Conservation (phyloP, 2,888 invertebrate genomes). For the Hirtodrosophila cameraria region DNA sequence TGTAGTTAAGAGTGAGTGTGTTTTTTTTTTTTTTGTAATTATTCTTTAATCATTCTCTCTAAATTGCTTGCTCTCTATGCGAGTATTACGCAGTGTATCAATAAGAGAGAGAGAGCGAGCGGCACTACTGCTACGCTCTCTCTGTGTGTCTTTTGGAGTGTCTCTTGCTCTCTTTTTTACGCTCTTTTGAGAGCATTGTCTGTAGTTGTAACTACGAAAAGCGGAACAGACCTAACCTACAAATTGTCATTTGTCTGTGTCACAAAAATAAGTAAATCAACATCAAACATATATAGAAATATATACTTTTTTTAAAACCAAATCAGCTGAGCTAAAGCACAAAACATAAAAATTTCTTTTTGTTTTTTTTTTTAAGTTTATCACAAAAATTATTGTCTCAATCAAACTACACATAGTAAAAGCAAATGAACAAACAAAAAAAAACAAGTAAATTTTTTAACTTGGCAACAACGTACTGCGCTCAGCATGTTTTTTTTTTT, state of each 20-base stretch:
- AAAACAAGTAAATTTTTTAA: not conserved
- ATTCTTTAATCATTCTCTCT: no score
- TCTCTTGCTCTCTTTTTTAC: constrained; percentile 25
- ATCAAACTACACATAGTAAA: constrained; percentile 55
- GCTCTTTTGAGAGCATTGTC: constrained; percentile 28
- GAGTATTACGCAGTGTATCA: constrained; percentile 4
- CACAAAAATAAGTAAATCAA: constrained; percentile 54
- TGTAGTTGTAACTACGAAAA: constrained; percentile 55
- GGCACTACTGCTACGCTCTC: constrained; percentile 47
- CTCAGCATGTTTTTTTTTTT: constrained; percentile 55
- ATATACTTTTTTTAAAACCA: constrained; percentile 50
- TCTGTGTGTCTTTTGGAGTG: constrained; percentile 29
- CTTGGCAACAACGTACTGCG: constrained; percentile 51
- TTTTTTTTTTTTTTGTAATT: constrained; percentile 5
- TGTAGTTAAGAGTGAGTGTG: constrained; percentile 50
- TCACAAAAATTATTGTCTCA: constrained; percentile 24
- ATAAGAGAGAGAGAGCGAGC: constrained; percentile 23
- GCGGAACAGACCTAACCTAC: constrained; percentile 43
- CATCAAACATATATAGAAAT: constrained; percentile 31
- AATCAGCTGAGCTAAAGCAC: constrained; percentile 71
- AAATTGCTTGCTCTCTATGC: constrained; percentile 1
- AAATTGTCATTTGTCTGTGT: constrained; percentile 46
- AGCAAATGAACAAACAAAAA: constrained; percentile 37
- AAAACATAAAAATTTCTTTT: constrained; percentile 40
- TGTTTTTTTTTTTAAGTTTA: constrained; percentile 15